Evolutionary conservation across 2,113 vertebrate genomes (phyloP).

Genomic region (Peromyscus maniculatus): DNA sequence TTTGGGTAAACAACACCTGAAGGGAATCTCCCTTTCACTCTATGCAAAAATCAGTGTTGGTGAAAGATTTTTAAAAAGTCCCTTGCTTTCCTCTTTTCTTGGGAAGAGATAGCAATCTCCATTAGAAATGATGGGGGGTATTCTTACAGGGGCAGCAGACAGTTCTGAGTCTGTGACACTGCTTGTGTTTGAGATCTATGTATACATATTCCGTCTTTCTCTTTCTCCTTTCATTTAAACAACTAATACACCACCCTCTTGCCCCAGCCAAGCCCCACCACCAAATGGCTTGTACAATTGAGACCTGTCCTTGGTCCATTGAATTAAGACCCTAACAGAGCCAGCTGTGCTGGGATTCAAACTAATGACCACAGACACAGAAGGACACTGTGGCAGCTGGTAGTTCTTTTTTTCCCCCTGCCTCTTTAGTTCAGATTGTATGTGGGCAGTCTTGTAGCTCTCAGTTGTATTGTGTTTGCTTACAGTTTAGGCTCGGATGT

Average conservation of each 20-base stretch:
- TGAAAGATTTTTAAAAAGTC: slow-evolving; percentile 49
- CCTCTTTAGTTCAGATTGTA: slow-evolving; percentile 80
- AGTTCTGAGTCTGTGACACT: slow-evolving; percentile 84
- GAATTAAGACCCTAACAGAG: slow-evolving; percentile 86
- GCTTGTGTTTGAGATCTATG: slow-evolving; percentile 65
- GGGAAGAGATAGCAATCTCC: slow-evolving; percentile 70
- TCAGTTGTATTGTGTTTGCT: slow-evolving; percentile 74
- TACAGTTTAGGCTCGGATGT: slow-evolving; percentile 71
- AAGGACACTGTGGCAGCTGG: slow-evolving; percentile 89
- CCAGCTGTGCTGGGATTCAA: slow-evolving; percentile 89
- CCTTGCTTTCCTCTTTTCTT: slow-evolving; percentile 70
- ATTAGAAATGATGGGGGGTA: slow-evolving; percentile 64
- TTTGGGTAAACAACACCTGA: slow-evolving; percentile 65
- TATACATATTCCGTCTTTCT: slow-evolving; percentile 46
- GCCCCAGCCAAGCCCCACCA: slow-evolving; percentile 61
- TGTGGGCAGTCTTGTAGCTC: slow-evolving; percentile 77
- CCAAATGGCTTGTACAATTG: slow-evolving; percentile 85
- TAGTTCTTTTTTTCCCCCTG: slow-evolving; percentile 71
- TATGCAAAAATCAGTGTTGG: slow-evolving; percentile 62
- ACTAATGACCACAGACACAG: slow-evolving; percentile 88
- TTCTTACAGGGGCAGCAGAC: slow-evolving; percentile 82
- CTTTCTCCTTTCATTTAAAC: slow-evolving; percentile 68
- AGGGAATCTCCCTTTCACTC: not conserved
- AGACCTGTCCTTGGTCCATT: slow-evolving; percentile 86
- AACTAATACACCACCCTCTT: slow-evolving; percentile 73